Evolutionary conservation across 2,113 vertebrate species (phyloP), one percentile per base, ranked within the genome.

Genomic region (Pelodiscus sinensis): DNA sequence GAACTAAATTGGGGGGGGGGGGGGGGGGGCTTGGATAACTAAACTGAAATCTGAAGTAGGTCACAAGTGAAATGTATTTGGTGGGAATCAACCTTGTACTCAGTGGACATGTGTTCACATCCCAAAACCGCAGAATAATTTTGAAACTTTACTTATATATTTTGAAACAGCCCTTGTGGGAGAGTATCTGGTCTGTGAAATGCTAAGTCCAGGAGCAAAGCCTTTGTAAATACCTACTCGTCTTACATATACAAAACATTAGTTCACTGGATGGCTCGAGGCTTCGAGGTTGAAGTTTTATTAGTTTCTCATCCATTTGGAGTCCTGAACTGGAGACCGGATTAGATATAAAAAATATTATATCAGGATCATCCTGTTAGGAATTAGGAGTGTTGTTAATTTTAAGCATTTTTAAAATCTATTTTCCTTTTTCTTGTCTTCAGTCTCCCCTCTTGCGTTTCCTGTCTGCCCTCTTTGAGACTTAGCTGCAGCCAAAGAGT

Each of bases 71-170:
- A 91, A 86, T 62, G 79, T 14, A 60, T 80, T 96, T 93, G 93
- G 78, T 82, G 82, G 90, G 78, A 77, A 92, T 96, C 93, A 92
- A 95, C 96, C 94, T 96, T 95, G 94, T 92, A 91, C 96, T 95
- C 88, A 96, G 84, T 97, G 89, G 77, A 80, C 95, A 54, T 94
- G 97, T 96, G 96, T 97, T 94, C 90, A 90, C 89, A 84, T 93
- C 87, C 93, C 93, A 97, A 97, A 97, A 97, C 97, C 98, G 94
- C 97, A 93, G 71, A 51, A 79, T 96, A 93, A 90, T 94, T 95
- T 94, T 89, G 96, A 71, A 71, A 71, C 65, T n/a, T n/a, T 90
- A 87, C 88, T 94, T 90, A 93, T 54, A 94, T 92, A 52, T 97
- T 96, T 97, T 96, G 95, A 96, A 97, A 97, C 52, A 65, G 56